A percentile compares a stretch with the other conserved stretches of the same genome.
These are phyloP conservation scores for Mimachlamys varia DNA, from an alignment of 2,888 invertebrate genomes.

Conservation along the genomic window DNA sequence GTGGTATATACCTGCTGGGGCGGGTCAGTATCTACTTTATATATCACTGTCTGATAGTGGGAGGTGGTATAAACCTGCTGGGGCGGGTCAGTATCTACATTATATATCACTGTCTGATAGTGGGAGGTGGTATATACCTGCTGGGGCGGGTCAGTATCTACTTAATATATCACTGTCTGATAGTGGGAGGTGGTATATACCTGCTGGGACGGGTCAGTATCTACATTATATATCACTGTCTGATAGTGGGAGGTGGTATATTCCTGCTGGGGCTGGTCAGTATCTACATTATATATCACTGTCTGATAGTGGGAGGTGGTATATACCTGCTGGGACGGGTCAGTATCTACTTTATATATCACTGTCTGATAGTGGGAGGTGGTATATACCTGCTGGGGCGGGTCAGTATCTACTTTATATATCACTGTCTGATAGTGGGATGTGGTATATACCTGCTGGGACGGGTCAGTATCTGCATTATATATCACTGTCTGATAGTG, in stretches of 20 bases:
- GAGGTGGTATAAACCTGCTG: conserved; percentile 96
- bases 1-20: conserved; percentile 96
- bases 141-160: conserved; percentile 90
- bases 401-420: too few species aligned
- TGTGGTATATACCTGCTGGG: conserved; percentile 97
- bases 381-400: conserved; percentile 97
- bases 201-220: conserved; percentile 91
- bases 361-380: conserved; percentile 97
- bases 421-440: conserved; percentile 97
- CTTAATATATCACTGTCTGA: too few species aligned
- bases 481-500: too few species aligned
- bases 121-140: conserved; percentile 97
- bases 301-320: conserved; percentile 97
- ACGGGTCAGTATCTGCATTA: conserved; percentile 86
- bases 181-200: conserved; percentile 98
- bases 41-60: conserved; percentile 98
- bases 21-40: conserved; percentile 87
- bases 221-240: too few species aligned
- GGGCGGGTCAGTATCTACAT: conserved; percentile 90
- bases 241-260: conserved; percentile 97
- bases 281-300: too few species aligned
- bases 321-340: conserved; percentile 96
- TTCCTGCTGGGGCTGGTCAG: conserved; percentile 94
- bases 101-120: too few species aligned
- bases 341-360: too few species aligned